phyloP scores from a whole-genome alignment of 2,888 invertebrate species.

The Spisula solida region DNA sequence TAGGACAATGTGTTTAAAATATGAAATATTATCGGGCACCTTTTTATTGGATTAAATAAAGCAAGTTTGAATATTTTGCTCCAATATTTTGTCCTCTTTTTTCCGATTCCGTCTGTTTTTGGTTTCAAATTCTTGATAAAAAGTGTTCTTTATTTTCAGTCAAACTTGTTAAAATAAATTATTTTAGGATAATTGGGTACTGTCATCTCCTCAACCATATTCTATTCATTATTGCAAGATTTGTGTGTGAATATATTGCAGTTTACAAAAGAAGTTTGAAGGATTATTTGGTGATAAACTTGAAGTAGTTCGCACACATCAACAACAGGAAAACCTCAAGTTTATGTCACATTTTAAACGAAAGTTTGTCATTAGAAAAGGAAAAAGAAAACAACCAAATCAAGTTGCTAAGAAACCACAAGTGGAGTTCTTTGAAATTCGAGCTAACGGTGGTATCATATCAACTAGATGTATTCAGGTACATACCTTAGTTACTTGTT shows the following conservation, averaged over 20 bases:
- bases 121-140: no score
- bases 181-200: no score
- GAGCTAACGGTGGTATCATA: slow-evolving; percentile 98
- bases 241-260: slow-evolving; percentile 77
- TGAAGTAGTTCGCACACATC: slow-evolving; percentile 98
- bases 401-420: slow-evolving; percentile 78
- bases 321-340: slow-evolving; percentile 98
- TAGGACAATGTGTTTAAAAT: no score
- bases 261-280: slow-evolving; percentile 96
- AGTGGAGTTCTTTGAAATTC: slow-evolving; percentile 95
- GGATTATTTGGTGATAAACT: slow-evolving; percentile 95
- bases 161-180: no score
- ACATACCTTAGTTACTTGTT: no score
- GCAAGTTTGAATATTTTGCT: no score
- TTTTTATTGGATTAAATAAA: no score
- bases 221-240: background rate
- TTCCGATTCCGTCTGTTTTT: no score
- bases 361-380: slow-evolving; percentile 95
- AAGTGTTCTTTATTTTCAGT: no score
- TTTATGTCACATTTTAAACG: slow-evolving; percentile 99
- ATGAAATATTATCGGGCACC: no score
- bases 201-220: no score
- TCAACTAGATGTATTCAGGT: slow-evolving; percentile 96
- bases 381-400: slow-evolving; percentile 77
- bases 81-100: no score